Evolutionary conservation across 2,888 invertebrate species (phyloP), one percentile per base, ranked within the genome.

Genomic region (Imbricaverruca yamaguchii): DNA sequence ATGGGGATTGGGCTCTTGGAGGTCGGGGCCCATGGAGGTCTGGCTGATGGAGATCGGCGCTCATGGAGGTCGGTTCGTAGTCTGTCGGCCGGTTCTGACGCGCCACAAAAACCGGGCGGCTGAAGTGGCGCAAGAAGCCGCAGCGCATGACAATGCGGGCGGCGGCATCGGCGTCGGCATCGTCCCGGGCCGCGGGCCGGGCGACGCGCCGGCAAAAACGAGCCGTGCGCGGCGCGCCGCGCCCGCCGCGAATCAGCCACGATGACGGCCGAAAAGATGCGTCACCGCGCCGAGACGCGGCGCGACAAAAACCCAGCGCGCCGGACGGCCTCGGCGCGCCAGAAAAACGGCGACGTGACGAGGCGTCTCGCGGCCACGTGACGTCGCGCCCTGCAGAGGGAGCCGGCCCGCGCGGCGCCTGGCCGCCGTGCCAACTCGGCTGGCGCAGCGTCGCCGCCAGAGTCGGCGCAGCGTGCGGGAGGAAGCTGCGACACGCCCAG

Each of bases 61-160:
- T 39, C 39, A 39, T 39, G 39, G 39, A 39, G 39, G 39, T 39
- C 39, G 39, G 39, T 39, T 39, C 39, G 39, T 39, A 39, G 39
- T 39, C 39, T 39, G 39, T 39, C 4, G 39, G 39, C 39, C 39
- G 39, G 39, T 39, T 4, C 39, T 39, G 39, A 39, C 39, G 11
- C 18, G 53, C 15, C 21, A 21, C 74, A 74, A 74, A 74, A 74
- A 74, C 9, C 18, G 53, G 69, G 7, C 74, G 10, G 7, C 21
- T 21, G 67, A 11, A n/a, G 67, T 13, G 67, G 11, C 74, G 74
- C 74, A 74, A 74, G 74, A 74, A 74, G 53, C 74, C 39, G 39
- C 39, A 39, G 74, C 53, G 53, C 74, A 61, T 61, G 74, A 74
- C 74, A 53, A 69, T 69, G 65, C 65, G 65, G 39, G 39, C 74